Evolutionary conservation across 2,113 vertebrate species (phyloP).

Genomic region (Petroica traversi): DNA sequence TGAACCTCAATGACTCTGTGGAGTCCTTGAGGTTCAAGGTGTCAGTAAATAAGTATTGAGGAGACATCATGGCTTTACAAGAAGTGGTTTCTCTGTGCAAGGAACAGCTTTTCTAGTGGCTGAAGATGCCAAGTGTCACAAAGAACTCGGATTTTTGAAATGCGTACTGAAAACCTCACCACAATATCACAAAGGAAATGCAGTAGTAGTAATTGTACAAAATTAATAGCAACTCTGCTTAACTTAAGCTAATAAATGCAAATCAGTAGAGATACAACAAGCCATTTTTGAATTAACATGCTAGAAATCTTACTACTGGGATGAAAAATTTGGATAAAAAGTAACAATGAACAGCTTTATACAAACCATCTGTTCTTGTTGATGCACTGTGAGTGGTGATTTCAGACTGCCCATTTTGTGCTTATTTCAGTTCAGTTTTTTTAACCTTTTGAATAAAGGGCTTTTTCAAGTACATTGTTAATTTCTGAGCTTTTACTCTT

Average conservation of each 20-base stretch:
- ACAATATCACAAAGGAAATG: neutral
- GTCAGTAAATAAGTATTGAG: neutral
- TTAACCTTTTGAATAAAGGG: neutral
- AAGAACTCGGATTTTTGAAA: neutral
- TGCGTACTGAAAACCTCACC: neutral
- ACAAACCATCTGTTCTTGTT: neutral
- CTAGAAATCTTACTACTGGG: neutral
- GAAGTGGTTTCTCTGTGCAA: neutral
- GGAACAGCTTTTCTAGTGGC: neutral
- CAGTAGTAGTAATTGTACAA: neutral
- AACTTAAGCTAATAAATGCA: neutral
- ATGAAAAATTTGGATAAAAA: neutral
- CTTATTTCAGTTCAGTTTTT: neutral
- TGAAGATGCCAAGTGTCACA: neutral
- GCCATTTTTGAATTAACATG: neutral
- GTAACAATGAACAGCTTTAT: neutral
- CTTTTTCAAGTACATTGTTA: neutral
- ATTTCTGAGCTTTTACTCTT: neutral
- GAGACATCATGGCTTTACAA: neutral
- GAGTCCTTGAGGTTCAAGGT: neutral
- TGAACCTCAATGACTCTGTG: too few relatives aligned
- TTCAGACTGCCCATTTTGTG: neutral
- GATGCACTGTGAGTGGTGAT: neutral
- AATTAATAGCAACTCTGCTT: neutral
- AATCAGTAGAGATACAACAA: neutral